Evolutionary conservation across 2,113 vertebrate species (phyloP).

Genomic region (Fulmarus glacialis): DNA sequence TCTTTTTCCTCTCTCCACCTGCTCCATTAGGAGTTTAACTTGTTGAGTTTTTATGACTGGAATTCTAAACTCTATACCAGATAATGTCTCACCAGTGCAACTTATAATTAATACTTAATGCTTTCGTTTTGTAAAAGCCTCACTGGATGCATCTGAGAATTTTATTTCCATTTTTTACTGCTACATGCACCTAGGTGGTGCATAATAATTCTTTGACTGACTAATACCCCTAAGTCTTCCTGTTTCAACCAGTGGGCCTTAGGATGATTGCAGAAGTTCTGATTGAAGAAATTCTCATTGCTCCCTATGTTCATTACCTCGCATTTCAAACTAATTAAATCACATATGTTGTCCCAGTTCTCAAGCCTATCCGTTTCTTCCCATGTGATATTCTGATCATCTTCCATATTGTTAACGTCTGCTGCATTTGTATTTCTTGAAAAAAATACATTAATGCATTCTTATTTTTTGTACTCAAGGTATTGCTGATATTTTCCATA

Average conservation of each 20-base stretch:
- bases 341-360: conserved; percentile 15
- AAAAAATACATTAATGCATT: not conserved
- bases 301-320: conserved; percentile 57
- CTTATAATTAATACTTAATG: conserved; percentile 67
- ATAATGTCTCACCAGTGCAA: conserved; percentile 55
- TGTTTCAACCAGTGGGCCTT: conserved; percentile 20
- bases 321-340: conserved; percentile 67
- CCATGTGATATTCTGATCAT: conserved; percentile 2
- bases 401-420: conserved; percentile 27
- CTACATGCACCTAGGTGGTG: conserved; percentile 34
- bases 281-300: conserved; percentile 50
- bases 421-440: not conserved
- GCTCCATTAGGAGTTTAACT: conserved; percentile 6
- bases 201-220: conserved; percentile 54
- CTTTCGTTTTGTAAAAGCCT: conserved; percentile 44
- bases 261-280: conserved; percentile 8
- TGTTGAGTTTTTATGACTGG: conserved; percentile 24
- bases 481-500: not conserved
- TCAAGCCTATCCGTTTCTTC: conserved; percentile 34
- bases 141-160: conserved; percentile 16
- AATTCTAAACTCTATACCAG: conserved; percentile 35
- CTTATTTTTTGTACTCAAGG: not conserved
- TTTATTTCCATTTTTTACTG: conserved; percentile 56
- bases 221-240: conserved; percentile 47
- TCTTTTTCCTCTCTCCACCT: not conserved